Conservation (phyloP, 2,888 invertebrate species). For the Molorchus minor region DNA sequence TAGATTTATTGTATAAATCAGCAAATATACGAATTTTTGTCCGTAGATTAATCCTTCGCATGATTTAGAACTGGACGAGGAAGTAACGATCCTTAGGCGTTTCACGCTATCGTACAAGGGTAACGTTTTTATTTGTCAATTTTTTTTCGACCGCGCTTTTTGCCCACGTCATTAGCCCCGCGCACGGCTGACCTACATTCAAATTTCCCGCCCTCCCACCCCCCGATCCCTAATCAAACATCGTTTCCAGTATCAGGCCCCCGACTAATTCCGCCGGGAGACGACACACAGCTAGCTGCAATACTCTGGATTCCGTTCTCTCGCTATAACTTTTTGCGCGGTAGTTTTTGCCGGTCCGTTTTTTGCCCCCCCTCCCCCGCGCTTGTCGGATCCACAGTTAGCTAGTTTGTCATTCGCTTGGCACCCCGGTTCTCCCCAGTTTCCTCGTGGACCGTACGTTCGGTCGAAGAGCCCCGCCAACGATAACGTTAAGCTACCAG, state of each 20-base stretch:
- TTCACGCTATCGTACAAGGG: too few relatives aligned
- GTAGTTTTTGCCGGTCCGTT: constrained; percentile 57
- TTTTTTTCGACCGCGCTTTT: background rate
- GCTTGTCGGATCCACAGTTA: constrained; percentile 65
- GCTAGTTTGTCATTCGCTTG: constrained; percentile 64
- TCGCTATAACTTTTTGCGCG: constrained; percentile 46
- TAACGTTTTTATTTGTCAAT: background rate
- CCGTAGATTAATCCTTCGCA: too few relatives aligned
- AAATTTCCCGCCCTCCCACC: constrained; percentile 27
- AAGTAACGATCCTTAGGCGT: too few relatives aligned
- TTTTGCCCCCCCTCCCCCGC: constrained; percentile 56
- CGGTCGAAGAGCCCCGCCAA: constrained; percentile 5
- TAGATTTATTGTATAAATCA: too few relatives aligned
- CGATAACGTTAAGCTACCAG: background rate
- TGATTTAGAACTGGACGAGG: too few relatives aligned
- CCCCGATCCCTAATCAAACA: constrained; percentile 41
- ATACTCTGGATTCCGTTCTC: constrained; percentile 44
- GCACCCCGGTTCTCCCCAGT: constrained; percentile 56
- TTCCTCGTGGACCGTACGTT: constrained; percentile 43
- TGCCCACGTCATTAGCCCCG: background rate
- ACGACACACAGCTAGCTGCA: constrained; percentile 31
- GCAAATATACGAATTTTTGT: too few relatives aligned
- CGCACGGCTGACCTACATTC: constrained; percentile 44
- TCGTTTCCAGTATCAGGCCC: constrained; percentile 41
- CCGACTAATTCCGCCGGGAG: constrained; percentile 49